phyloP scores from a whole-genome alignment of 37 sponge, comb jelly and placozoan genomes.

The Cliona cf. orientalis region DNA sequence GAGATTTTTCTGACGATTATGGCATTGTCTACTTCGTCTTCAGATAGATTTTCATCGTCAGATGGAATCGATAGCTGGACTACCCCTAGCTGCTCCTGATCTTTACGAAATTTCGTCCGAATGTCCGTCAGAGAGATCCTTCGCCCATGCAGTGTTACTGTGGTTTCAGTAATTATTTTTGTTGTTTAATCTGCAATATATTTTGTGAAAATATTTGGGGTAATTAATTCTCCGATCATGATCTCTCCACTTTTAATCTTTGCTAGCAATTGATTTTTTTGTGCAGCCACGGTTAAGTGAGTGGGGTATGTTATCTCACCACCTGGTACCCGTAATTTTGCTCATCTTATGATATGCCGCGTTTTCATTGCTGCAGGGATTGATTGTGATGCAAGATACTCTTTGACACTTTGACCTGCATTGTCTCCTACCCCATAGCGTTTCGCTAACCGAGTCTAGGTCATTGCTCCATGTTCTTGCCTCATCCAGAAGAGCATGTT shows the following conservation, averaged over 20 bases:
- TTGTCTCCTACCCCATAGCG: neutral
- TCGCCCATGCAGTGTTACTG: neutral
- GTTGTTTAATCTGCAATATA: neutral
- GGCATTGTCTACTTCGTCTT: neutral
- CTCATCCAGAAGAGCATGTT: neutral
- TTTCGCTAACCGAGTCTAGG: neutral
- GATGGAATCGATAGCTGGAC: neutral
- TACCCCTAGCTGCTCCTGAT: neutral
- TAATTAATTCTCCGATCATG: neutral
- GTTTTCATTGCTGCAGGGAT: neutral
- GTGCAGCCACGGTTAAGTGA: neutral
- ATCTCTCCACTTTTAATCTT: neutral
- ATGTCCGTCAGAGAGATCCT: neutral
- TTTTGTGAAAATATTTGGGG: neutral
- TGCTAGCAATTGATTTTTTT: neutral
- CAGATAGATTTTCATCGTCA: neutral
- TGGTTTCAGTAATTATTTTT: neutral
- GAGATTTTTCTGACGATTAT: neutral
- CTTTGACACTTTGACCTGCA: neutral
- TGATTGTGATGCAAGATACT: neutral
- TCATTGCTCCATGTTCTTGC: neutral
- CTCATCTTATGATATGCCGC: neutral
- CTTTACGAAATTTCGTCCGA: neutral
- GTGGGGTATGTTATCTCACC: neutral
- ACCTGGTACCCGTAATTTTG: neutral